Evolutionary conservation across 2,888 invertebrate species (phyloP).

Genomic region (Drosophila imparisetae): DNA sequence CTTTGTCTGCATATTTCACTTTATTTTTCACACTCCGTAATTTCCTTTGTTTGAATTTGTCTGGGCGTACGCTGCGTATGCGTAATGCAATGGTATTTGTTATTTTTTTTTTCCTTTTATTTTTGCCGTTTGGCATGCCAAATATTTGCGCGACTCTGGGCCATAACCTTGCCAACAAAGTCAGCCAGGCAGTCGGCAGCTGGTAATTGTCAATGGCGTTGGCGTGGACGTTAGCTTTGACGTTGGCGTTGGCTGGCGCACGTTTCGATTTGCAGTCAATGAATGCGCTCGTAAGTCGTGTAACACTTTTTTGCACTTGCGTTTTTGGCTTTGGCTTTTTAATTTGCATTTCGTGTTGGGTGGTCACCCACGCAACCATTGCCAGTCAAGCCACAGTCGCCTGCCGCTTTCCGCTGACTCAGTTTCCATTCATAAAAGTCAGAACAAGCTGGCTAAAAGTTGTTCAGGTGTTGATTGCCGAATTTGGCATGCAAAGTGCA

Average conservation of each 20-base stretch:
- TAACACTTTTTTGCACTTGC: constrained; percentile 70
- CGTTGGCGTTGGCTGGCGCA: constrained; percentile 67
- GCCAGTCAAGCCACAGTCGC: constrained; percentile 7
- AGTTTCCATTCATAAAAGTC: constrained; percentile 72
- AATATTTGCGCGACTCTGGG: constrained; percentile 68
- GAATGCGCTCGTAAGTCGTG: constrained; percentile 77
- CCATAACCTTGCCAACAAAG: constrained; percentile 73
- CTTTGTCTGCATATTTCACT: constrained; percentile 61
- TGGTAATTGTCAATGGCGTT: constrained; percentile 65
- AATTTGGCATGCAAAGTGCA: constrained; percentile 74
- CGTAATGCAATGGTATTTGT: constrained; percentile 62
- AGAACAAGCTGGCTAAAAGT: constrained; percentile 30
- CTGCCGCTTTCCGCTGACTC: constrained; percentile 54
- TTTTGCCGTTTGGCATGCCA: constrained; percentile 60
- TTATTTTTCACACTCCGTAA: constrained; percentile 78
- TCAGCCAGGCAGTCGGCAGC: constrained; percentile 51
- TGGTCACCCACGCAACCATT: constrained; percentile 65
- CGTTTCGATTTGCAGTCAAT: constrained; percentile 79
- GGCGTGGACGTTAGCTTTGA: constrained; percentile 16
- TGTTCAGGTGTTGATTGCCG: constrained; percentile 52
- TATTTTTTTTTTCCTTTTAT: constrained; percentile 12
- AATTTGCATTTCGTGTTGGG: constrained; percentile 76
- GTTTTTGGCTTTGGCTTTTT: constrained; percentile 55
- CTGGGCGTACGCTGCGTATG: constrained; percentile 68
- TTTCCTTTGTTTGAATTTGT: constrained; percentile 61